Conservation (phyloP, 1,140 invertebrate genomes). For the Bombus terrestris region DNA sequence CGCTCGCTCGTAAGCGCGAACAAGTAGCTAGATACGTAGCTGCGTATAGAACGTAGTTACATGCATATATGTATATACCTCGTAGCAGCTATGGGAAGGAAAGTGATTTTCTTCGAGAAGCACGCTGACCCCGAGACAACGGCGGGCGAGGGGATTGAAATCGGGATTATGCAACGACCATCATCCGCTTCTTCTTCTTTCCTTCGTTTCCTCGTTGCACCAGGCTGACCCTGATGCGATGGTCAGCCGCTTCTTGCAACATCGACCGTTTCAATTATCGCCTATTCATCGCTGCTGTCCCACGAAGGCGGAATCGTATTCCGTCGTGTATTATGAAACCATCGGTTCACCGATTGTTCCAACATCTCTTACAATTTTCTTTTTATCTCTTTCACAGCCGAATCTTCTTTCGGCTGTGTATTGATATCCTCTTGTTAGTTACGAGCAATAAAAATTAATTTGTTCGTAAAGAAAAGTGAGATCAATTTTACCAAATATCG, state of each 20-base stretch:
- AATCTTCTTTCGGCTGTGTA: background rate
- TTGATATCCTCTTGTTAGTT: background rate
- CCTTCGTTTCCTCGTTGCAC: conserved; percentile 32
- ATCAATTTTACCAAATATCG: no score
- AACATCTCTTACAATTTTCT: background rate
- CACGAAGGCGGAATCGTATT: conserved; percentile 15
- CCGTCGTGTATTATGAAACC: background rate
- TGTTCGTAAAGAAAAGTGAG: background rate
- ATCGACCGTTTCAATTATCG: conserved; percentile 39
- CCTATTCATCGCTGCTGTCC: conserved; percentile 23
- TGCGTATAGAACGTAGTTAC: background rate
- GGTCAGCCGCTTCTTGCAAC: conserved; percentile 24
- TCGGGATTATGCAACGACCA: conserved; percentile 42
- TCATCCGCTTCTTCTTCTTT: background rate
- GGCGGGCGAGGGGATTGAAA: conserved; percentile 9
- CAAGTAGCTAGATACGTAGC: background rate
- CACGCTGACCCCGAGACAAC: conserved; percentile 54
- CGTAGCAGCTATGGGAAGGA: conserved; percentile 67
- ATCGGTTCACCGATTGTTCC: background rate
- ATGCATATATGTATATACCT: background rate
- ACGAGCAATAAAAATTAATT: no score
- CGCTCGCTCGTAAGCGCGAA: conserved; percentile 54
- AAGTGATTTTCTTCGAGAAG: conserved; percentile 66
- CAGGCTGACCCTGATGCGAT: conserved; percentile 44
- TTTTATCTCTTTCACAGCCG: background rate